Base-by-base conservation (phyloP, 2,888 invertebrate genomes). In the Lapara coniferarum region DNA sequence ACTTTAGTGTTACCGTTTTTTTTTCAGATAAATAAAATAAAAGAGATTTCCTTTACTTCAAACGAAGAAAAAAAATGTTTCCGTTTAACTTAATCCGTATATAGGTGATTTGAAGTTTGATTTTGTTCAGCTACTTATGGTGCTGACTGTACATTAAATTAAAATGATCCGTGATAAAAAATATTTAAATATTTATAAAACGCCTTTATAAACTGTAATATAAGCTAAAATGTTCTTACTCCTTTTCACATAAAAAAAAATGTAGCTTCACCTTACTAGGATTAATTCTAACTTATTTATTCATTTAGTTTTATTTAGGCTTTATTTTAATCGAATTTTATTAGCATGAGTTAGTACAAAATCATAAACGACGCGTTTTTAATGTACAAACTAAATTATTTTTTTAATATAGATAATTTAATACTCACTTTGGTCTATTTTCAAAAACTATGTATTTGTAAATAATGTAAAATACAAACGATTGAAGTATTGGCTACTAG, bases 401-500 rank as follows among this genome's bases (percentile, higher is more conserved):
- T 71, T 70, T 71, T 52, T 16, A 67, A 70, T 67, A 63, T 68
- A 68, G 66, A 30, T 13, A 72, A 37, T 37, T 37, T 37, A 37
- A 71, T 71, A 72, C 69, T 72, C 66, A 67, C n/a, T 63, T 19
- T 19, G 66, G 25, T 63, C 52, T 13, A 19, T 78, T 75, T 46
- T 46, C 44, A 77, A 74, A 77, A 78, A 74, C 75, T 77, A 71
- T 76, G 37, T 37, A 37, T 76, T 81, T 91, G 91, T 92, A 92
- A 89, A 91, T 91, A 92, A 84, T 88, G 85, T 89, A 87, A 81
- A 85, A 82, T 68, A 55, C 63, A 63, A 63, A 67, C 46, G 37
- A 63, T 59, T 58, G 44, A 68, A 68, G 46, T 81, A 84, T 82
- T 78, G 76, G 81, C 79, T 81, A 69, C 25, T 84, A 79, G 77